Conservation (phyloP, 1,140 invertebrate species). For the Atta cephalotes region DNA sequence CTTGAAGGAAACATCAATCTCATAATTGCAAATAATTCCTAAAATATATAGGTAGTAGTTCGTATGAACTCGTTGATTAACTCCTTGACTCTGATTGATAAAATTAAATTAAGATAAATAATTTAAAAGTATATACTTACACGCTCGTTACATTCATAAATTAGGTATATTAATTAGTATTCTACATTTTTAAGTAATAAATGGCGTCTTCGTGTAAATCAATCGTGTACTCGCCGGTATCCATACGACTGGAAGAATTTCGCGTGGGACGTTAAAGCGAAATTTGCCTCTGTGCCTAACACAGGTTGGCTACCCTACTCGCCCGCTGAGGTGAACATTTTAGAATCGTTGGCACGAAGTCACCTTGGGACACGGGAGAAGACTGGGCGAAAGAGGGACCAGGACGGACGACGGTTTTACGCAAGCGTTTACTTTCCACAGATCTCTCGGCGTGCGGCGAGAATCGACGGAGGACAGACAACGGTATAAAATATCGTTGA, state of each 20-base stretch:
- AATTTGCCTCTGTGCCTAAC: slow-evolving; percentile 24
- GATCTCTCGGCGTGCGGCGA: slow-evolving; percentile 41
- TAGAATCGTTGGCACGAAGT: slow-evolving; percentile 47
- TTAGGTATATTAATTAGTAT: neutral
- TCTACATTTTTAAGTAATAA: slow-evolving; percentile 4
- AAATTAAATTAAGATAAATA: neutral
- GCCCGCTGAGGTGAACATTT: slow-evolving; percentile 57
- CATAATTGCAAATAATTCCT: no score
- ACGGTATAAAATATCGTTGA: slow-evolving; percentile 77
- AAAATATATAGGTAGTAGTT: neutral
- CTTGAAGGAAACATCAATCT: neutral
- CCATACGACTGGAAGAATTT: slow-evolving; percentile 30
- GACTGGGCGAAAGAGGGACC: slow-evolving; percentile 26
- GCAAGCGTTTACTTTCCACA: slow-evolving; percentile 70
- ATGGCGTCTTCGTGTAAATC: neutral
- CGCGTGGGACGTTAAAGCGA: slow-evolving; percentile 46
- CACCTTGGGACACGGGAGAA: slow-evolving; percentile 40
- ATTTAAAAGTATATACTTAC: neutral
- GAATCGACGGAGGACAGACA: slow-evolving; percentile 63
- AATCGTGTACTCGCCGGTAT: slow-evolving; percentile 24
- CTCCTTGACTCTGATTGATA: neutral
- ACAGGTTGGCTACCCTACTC: slow-evolving; percentile 24
- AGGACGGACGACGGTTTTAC: slow-evolving; percentile 56
- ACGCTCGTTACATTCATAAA: neutral
- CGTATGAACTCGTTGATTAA: neutral